Evolutionary conservation across 2,797 vertebrate species (phyloP), one percentile per base, ranked within the genome.

Genomic region (Phataginus tricuspis): DNA sequence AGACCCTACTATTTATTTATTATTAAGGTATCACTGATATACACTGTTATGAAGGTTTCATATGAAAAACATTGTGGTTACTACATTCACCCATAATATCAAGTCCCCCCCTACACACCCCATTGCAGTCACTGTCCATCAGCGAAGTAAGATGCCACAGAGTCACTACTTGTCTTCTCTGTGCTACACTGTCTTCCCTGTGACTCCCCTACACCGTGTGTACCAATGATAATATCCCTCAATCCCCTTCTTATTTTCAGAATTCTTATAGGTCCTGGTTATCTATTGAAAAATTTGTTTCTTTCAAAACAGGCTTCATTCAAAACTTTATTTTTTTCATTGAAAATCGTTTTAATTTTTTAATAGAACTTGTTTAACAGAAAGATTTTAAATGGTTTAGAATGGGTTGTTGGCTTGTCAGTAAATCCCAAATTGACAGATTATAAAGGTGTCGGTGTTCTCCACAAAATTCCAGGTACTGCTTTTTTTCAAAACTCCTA

Each of bases 331-430:
- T 90, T 79, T 7, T 69, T 80, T 95, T 51, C 85, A 77, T 79
- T 87, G 45, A 86, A 96, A 93, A 77, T 66, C 63, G 12, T 78
- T 93, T 72, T 29, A 18, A 64, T 64, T 71, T 91, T 90, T 66
- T 27, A 88, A 87, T 94, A 84, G 23, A 94, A 92, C 25, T 92
- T 84, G 14, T 69, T 95, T 91, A 92, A 68, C 14, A 63, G 19
- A 85, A 83, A 95, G 27, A 72, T 37, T 79, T 89, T 16, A 71
- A 90, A 78, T 79, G 63, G 19, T 45, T 93, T 86, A 72, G 59
- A 90, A 79, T 93, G 51, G n/a, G 29, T 85, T 75, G 59, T 42
- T 79, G 59, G 14, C 13, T 80, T 86, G 63, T 86, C 39, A 49
- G 10, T 49, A 31, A 83, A 79, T 84, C 37, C 59, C 29, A 63